Conservation (phyloP, 2,888 invertebrate species). For the Heterodera filipjevi region DNA sequence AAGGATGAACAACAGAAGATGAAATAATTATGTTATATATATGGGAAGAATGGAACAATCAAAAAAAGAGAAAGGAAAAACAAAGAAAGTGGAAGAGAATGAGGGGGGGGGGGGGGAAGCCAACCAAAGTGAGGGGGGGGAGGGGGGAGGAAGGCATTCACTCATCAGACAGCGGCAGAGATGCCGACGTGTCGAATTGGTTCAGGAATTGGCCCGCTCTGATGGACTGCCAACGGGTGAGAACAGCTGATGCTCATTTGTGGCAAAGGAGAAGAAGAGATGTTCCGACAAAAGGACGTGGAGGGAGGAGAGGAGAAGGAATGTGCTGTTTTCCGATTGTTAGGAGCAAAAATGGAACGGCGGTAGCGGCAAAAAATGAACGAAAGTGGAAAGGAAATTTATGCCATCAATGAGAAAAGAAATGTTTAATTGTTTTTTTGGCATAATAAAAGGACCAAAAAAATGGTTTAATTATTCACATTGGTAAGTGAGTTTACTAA, state of each 20-base stretch:
- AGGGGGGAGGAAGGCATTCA: conserved; percentile 8
- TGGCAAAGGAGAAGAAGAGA: neutral
- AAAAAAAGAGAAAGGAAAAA: too few species aligned
- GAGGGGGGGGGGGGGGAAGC: neutral
- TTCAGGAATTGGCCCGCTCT: neutral
- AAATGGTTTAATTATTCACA: too few species aligned
- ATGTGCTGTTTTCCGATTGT: neutral
- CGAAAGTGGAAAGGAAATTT: neutral
- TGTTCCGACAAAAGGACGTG: neutral
- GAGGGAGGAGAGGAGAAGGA: neutral
- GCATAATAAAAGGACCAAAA: too few species aligned
- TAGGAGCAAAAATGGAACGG: neutral
- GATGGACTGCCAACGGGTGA: neutral
- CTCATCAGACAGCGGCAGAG: too few species aligned
- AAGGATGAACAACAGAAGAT: conserved; percentile 2
- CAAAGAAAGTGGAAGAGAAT: conserved; percentile 3
- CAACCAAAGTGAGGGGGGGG: neutral
- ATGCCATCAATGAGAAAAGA: neutral
- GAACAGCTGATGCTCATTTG: neutral
- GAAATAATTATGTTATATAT: too few species aligned
- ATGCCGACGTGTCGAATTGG: neutral
- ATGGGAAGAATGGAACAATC: too few species aligned
- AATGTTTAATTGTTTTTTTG: too few species aligned
- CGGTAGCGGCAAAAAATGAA: too few species aligned
- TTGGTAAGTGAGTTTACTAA: too few species aligned